phyloP scores from a whole-genome alignment of 2,888 invertebrate genomes.

The Drosophila borborema region DNA sequence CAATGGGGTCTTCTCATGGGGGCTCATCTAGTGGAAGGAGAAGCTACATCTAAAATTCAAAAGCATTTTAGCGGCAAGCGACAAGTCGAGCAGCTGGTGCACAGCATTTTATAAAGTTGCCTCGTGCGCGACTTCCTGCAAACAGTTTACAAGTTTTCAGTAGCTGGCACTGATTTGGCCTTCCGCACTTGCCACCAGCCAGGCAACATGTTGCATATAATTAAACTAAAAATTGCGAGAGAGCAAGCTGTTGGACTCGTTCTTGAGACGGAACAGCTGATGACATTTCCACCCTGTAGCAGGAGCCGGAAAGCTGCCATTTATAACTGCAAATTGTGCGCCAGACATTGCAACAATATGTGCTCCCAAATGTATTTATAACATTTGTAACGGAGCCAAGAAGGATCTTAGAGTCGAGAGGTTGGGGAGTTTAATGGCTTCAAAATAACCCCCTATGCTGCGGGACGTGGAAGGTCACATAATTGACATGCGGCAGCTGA shows the following conservation, averaged over 20 bases:
- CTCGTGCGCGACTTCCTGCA: constrained; percentile 3
- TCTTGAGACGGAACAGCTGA: constrained; percentile 62
- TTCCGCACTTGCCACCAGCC: constrained; percentile 25
- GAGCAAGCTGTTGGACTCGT: constrained; percentile 5
- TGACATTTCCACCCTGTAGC: constrained; percentile 50
- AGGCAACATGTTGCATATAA: constrained; percentile 76
- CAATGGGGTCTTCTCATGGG: not conserved
- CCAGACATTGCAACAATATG: constrained; percentile 77
- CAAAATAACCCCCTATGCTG: constrained; percentile 37
- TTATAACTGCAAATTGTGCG: constrained; percentile 58
- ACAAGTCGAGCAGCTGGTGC: constrained; percentile 67
- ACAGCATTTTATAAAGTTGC: constrained; percentile 7
- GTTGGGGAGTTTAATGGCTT: constrained; percentile 51
- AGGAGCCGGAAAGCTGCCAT: constrained; percentile 35
- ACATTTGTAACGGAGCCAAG: constrained; percentile 44
- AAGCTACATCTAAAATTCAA: constrained; percentile 67
- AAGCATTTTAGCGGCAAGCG: constrained; percentile 35
- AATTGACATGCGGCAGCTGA: constrained; percentile 37
- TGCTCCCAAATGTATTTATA: constrained; percentile 69
- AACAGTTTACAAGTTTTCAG: constrained; percentile 62
- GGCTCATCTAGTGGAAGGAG: not conserved
- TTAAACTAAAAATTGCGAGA: constrained; percentile 52
- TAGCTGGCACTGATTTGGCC: constrained; percentile 59
- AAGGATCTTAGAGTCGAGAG: not conserved
- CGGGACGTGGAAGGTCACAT: constrained; percentile 20